phyloP scores from a whole-genome alignment of 2,797 vertebrate genomes.

The Pseudochirops cupreus region DNA sequence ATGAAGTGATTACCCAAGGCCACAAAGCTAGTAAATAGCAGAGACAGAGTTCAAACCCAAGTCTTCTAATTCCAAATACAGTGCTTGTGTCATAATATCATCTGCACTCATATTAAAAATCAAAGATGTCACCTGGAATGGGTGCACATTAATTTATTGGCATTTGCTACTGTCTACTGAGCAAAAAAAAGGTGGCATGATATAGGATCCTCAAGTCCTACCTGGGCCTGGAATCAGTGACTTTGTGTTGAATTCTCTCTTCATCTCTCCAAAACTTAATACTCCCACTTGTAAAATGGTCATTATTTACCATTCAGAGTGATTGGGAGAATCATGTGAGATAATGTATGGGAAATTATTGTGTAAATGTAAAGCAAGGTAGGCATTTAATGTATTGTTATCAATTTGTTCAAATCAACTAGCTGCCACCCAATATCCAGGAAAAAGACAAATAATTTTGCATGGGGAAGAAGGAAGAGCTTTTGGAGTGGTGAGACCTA shows the following conservation, averaged over 20 bases:
- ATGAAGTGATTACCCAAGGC: neutral
- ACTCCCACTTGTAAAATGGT: neutral
- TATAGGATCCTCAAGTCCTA: neutral
- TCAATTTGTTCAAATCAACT: neutral
- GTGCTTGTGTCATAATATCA: neutral
- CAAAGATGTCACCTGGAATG: neutral
- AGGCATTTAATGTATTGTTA: neutral
- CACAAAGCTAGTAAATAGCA: neutral
- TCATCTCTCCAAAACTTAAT: neutral
- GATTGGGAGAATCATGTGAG: neutral
- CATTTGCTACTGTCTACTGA: neutral
- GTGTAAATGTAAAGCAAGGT: neutral
- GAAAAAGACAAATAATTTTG: neutral
- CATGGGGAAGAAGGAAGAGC: neutral
- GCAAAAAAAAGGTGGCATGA: neutral
- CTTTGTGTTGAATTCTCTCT: neutral
- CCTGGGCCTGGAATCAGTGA: neutral
- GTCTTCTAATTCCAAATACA: neutral
- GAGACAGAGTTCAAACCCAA: neutral
- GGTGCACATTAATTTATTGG: neutral
- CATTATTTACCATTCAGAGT: neutral
- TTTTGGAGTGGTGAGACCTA: accelerated
- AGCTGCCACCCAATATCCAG: neutral
- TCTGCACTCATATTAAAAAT: neutral
- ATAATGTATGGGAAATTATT: neutral